Conservation (phyloP, 2,113 vertebrate species). For the Paracanthobrama guichenoti region DNA sequence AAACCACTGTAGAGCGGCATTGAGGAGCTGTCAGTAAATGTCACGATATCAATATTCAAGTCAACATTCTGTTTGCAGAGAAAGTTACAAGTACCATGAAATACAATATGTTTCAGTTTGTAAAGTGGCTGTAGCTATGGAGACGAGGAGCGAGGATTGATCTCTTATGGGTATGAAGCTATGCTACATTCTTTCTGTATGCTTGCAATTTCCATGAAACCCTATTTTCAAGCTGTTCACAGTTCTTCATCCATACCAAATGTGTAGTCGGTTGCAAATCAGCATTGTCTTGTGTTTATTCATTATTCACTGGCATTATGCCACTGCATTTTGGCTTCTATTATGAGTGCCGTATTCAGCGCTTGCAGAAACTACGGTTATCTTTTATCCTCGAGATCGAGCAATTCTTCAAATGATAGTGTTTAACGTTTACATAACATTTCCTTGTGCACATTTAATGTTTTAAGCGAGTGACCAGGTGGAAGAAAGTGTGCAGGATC, state of each 20-base stretch:
- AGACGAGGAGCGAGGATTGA: not conserved
- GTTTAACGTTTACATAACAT: not conserved
- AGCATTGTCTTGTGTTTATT: not conserved
- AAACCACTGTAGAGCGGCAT: not conserved
- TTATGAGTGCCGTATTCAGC: not conserved
- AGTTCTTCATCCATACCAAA: conserved; percentile 21
- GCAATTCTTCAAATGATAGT: not conserved
- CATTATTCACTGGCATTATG: conserved; percentile 14
- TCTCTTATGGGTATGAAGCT: not conserved
- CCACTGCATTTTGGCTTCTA: not conserved
- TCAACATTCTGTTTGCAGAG: not conserved
- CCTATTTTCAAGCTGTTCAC: not conserved
- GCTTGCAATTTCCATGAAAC: not conserved
- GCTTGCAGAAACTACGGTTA: not conserved
- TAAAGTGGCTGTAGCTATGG: conserved; percentile 1
- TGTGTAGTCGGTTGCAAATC: conserved; percentile 22
- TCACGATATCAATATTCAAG: not conserved
- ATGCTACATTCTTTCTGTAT: conserved; percentile 6
- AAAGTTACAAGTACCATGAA: not conserved
- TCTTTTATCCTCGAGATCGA: not conserved
- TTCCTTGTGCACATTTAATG: conserved; percentile 14
- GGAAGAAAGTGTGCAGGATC: conserved; percentile 20
- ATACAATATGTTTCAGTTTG: not conserved
- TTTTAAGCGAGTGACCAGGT: conserved; percentile 11
- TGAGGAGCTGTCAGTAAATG: not conserved